Evolutionary conservation across 2,888 invertebrate species (phyloP).

Genomic region (Phalera bucephala): DNA sequence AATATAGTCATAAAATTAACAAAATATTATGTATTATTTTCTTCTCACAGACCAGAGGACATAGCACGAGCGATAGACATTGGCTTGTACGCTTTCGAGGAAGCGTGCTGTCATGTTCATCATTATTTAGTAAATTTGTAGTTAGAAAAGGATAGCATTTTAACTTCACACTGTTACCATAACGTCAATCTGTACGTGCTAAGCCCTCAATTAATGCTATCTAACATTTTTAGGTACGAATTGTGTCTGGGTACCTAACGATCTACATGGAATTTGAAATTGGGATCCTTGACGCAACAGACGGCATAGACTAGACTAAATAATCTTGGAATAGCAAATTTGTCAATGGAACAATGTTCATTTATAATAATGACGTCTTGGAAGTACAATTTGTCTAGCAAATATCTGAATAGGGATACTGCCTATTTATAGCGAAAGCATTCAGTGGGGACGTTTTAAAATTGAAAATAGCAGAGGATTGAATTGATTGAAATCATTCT

Average conservation of each 20-base stretch:
- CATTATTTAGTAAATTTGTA: too few relatives aligned
- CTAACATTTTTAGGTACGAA: slow-evolving; percentile 18
- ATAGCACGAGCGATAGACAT: too few relatives aligned
- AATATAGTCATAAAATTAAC: too few relatives aligned
- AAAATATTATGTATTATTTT: too few relatives aligned
- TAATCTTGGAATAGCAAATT: slow-evolving; percentile 14
- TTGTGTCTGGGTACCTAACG: slow-evolving; percentile 24
- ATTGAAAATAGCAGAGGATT: slow-evolving; percentile 10
- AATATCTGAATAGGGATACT: not conserved
- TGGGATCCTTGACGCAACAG: slow-evolving; percentile 14
- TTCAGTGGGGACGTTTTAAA: slow-evolving; percentile 1
- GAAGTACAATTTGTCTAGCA: not conserved
- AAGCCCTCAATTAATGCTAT: too few relatives aligned
- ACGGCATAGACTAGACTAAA: slow-evolving; percentile 4
- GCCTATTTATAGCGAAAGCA: not conserved
- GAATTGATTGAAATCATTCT: slow-evolving; percentile 3
- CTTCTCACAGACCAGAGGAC: too few relatives aligned
- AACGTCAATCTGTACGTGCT: too few relatives aligned
- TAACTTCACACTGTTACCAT: too few relatives aligned
- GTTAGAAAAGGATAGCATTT: too few relatives aligned
- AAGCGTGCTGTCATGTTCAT: too few relatives aligned
- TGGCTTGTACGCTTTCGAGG: too few relatives aligned
- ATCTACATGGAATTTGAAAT: slow-evolving; percentile 26
- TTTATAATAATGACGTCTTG: not conserved
- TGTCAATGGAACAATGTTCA: slow-evolving; percentile 3